Evolutionary conservation across 2,113 vertebrate genomes (phyloP).

Genomic region (Mionectes macconnelli): DNA sequence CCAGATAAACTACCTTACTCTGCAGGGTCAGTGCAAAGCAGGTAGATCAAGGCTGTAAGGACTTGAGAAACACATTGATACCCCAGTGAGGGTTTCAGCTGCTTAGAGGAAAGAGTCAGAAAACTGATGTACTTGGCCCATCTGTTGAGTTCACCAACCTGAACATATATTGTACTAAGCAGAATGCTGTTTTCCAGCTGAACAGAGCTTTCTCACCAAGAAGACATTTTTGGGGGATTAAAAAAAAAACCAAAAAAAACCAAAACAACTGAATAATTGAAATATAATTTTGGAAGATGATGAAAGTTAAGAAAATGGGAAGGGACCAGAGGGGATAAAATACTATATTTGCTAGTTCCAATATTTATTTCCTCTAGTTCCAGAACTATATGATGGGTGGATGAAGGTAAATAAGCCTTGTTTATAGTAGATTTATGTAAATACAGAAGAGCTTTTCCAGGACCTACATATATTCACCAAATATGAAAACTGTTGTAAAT

Average conservation of each 20-base stretch:
- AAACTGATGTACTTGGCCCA: background rate
- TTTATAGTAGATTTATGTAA: slow-evolving; percentile 52
- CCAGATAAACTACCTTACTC: background rate
- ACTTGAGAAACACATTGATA: background rate
- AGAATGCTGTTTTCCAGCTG: background rate
- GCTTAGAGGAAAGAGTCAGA: background rate
- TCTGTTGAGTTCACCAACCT: background rate
- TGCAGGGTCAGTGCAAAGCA: background rate
- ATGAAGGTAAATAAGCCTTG: slow-evolving; percentile 41
- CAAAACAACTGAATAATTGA: slow-evolving; percentile 12
- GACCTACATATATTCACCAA: slow-evolving; percentile 32
- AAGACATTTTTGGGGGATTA: background rate
- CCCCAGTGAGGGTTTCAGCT: background rate
- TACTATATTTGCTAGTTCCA: slow-evolving; percentile 22
- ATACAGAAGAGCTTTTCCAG: slow-evolving; percentile 44
- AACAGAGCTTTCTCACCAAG: background rate
- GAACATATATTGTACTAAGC: background rate
- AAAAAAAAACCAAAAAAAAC: background rate
- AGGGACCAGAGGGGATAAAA: slow-evolving; percentile 17
- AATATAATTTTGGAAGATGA: slow-evolving; percentile 22
- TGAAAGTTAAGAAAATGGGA: slow-evolving; percentile 35
- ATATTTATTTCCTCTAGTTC: slow-evolving; percentile 45
- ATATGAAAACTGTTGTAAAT: slow-evolving; percentile 50
- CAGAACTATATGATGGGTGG: slow-evolving; percentile 10
- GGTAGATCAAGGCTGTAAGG: background rate